Evolutionary conservation across 2,797 vertebrate genomes (phyloP), one percentile per base, ranked within the genome.

Genomic region (Phyllotis vaccarum): DNA sequence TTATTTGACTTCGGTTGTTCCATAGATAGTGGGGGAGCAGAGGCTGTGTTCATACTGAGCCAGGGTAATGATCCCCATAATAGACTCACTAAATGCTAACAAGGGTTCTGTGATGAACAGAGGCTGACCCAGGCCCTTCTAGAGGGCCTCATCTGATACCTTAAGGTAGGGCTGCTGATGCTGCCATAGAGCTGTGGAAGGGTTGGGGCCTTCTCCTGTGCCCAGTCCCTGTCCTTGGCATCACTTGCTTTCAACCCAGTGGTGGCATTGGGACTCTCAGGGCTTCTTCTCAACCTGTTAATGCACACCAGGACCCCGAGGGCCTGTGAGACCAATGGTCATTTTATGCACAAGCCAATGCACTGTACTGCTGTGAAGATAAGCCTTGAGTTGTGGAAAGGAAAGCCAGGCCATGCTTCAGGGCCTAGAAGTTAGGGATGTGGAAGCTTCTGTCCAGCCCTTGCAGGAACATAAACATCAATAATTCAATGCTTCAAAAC

Each of bases 201-300:
- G 34, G 17, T n/a, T 7, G 66, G n/a, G 27, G 2, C 24, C 52
- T 43, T 14, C 72, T 10, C 34, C 80, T 37, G 66, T 43, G 19
- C 31, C 40, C 5, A 22, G 24, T 31, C 17, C n/a, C 56, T 54
- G 43, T 6, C 29, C 64, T 34, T 7, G 16, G 19, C 29, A 86
- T n/a, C 60, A 13, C 49, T 80, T n/a, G n/a, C n/a, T n/a, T n/a
- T 31, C 16, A 43, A 10, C 1, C 24, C 40, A n/a, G 2, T 0
- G 9, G 8, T 13, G 0, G 5, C 0, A 5, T 17, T 0, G 5
- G 29, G 31, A 24, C 6, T 62, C 76, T 31, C 12, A 5, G 56
- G 34, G 37, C 27, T 56, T 66, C 22, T 46, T 2, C 16, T 78
- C 2, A 10, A 49, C 2, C 5, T 24, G 7, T 34, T 19, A 0